These are phyloP conservation scores for Horisme vitalbata DNA, from an alignment of 2,888 invertebrate genomes.

Conservation along the genomic window DNA sequence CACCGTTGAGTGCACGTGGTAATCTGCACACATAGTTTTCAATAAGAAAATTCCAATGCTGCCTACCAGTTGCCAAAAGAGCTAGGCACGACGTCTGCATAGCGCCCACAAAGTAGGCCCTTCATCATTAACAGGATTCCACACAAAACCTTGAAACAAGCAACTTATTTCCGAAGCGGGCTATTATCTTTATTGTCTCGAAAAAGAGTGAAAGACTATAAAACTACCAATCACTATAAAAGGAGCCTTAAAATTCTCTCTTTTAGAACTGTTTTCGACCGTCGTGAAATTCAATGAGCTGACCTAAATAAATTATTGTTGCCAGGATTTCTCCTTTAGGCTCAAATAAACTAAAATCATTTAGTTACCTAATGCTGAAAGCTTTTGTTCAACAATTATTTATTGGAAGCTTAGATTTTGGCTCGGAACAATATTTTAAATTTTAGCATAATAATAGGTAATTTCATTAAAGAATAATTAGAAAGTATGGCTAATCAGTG, in stretches of 20 bases:
- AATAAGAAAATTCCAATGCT: too few relatives aligned
- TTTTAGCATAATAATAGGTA: neutral
- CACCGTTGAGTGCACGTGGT: too few relatives aligned
- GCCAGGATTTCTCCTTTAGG: slow-evolving; percentile 10
- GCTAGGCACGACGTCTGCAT: too few relatives aligned
- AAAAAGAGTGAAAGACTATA: slow-evolving; percentile 26
- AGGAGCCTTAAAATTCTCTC: slow-evolving; percentile 25
- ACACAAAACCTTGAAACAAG: slow-evolving; percentile 7
- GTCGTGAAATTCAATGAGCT: slow-evolving; percentile 32
- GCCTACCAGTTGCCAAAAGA: too few relatives aligned
- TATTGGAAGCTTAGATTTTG: slow-evolving; percentile 3
- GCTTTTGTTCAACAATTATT: slow-evolving; percentile 13
- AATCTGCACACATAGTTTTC: too few relatives aligned
- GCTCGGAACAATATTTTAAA: neutral
- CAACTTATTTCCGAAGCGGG: slow-evolving; percentile 15
- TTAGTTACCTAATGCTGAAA: neutral
- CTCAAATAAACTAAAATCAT: slow-evolving; percentile 14
- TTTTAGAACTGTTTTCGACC: slow-evolving; percentile 22
- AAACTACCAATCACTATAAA: slow-evolving; percentile 33
- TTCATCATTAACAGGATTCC: neutral
- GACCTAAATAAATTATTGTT: slow-evolving; percentile 27
- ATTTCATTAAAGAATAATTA: too few relatives aligned
- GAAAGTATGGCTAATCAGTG: too few relatives aligned
- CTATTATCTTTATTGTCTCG: slow-evolving; percentile 29
- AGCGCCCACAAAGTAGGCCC: too few relatives aligned